Conservation (phyloP, 1,140 invertebrate genomes). For the Scaptomyza montana region DNA sequence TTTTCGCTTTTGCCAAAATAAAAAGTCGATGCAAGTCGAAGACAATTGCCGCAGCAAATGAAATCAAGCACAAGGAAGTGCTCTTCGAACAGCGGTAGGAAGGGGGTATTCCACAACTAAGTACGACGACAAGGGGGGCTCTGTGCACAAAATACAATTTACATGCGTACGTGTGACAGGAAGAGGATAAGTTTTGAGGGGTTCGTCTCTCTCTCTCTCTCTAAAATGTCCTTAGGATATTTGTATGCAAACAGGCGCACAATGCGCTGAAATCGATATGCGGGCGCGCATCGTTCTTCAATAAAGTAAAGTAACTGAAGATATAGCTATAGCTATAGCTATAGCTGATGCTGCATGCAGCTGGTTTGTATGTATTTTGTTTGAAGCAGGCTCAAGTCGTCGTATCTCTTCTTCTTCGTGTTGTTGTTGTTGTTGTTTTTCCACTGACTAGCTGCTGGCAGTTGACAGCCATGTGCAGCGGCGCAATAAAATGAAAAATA, state of each 20-base stretch:
- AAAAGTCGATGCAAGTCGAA: constrained; percentile 72
- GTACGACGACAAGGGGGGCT: constrained; percentile 35
- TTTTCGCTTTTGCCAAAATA: constrained; percentile 44
- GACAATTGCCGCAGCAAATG: constrained; percentile 77
- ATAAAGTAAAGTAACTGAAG: not conserved
- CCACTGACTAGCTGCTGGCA: constrained; percentile 31
- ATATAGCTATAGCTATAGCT: not conserved
- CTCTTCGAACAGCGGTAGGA: too few relatives aligned
- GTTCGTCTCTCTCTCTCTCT: constrained; percentile 42
- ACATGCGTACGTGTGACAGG: constrained; percentile 75
- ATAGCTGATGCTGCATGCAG: constrained; percentile 52
- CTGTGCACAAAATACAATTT: constrained; percentile 71
- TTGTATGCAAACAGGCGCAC: constrained; percentile 77
- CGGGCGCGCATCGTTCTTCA: constrained; percentile 46
- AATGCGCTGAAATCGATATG: constrained; percentile 78
- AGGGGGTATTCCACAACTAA: constrained; percentile 34
- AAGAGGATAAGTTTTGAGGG: constrained; percentile 12
- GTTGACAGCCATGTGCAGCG: constrained; percentile 78
- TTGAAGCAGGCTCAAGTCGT: constrained; percentile 28
- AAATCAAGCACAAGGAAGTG: constrained; percentile 67
- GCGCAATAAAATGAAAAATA: constrained; percentile 78
- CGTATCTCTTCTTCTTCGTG: constrained; percentile 14
- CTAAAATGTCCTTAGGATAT: constrained; percentile 77
- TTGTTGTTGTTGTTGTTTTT: not conserved
- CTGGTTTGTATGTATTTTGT: not conserved